phyloP scores from a whole-genome alignment of 2,888 invertebrate species.

The Platycheirus rosarum region DNA sequence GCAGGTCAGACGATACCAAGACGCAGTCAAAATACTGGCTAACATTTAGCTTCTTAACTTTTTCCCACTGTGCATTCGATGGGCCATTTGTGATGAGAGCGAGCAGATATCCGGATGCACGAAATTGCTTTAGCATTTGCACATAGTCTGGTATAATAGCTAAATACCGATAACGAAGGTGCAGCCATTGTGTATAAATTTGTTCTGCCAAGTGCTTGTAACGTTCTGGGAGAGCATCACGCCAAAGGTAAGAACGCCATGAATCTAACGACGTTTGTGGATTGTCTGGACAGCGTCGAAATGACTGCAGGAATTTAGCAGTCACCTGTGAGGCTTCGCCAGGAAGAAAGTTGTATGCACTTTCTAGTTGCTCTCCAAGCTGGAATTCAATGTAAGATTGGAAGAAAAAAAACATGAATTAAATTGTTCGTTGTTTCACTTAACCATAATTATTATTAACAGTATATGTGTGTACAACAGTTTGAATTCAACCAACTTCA shows the following conservation, averaged over 20 bases:
- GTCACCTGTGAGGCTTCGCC: constrained; percentile 87
- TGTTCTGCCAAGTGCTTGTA: constrained; percentile 89
- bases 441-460: not conserved
- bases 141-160: constrained; percentile 87
- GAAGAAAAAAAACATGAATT: constrained; percentile 21
- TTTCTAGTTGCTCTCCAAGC: constrained; percentile 81
- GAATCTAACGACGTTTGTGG: constrained; percentile 87
- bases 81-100: constrained; percentile 94
- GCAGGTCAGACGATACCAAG: constrained; percentile 91
- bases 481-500: too few species aligned
- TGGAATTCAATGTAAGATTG: constrained; percentile 68
- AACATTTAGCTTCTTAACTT: constrained; percentile 88
- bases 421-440: not conserved
- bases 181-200: constrained; percentile 90
- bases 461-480: too few species aligned
- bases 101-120: constrained; percentile 87
- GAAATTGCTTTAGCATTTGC: constrained; percentile 87
- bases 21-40: constrained; percentile 90
- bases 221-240: constrained; percentile 88
- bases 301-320: constrained; percentile 88
- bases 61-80: constrained; percentile 94
- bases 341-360: constrained; percentile 87
- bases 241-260: constrained; percentile 91
- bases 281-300: constrained; percentile 92
- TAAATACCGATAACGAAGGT: constrained; percentile 90